phyloP scores from a whole-genome alignment of 2,888 invertebrate species.

The Apeira syringaria region DNA sequence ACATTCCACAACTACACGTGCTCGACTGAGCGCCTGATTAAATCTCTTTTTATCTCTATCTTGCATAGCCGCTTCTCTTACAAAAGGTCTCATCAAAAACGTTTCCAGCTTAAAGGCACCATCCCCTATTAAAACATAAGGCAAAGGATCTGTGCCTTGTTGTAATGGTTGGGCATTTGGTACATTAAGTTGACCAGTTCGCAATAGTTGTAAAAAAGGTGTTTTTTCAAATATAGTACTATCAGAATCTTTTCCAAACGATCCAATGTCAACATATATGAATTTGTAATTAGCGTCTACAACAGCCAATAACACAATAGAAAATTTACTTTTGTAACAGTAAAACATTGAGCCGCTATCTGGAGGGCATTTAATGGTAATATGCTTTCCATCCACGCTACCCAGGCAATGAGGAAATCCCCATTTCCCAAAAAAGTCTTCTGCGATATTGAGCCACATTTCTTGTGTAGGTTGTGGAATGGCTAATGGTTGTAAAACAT shows the following conservation, averaged over 20 bases:
- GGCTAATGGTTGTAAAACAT: slow-evolving; percentile 6
- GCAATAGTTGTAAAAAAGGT: not conserved
- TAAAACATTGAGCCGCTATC: slow-evolving; percentile 10
- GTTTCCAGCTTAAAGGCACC: not conserved
- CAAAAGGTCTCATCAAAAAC: slow-evolving; percentile 24
- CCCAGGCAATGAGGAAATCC: slow-evolving; percentile 12
- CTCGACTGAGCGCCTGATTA: slow-evolving; percentile 21
- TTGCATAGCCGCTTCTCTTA: slow-evolving; percentile 20
- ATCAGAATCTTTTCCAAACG: slow-evolving; percentile 4
- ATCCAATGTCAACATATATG: slow-evolving; percentile 2
- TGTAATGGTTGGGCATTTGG: slow-evolving; percentile 1
- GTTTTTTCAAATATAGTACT: slow-evolving; percentile 1
- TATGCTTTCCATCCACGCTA: slow-evolving; percentile 13
- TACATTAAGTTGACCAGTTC: not conserved
- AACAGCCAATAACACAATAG: slow-evolving; percentile 5
- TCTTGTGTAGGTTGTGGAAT: slow-evolving; percentile 1
- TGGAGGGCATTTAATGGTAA: slow-evolving; percentile 6
- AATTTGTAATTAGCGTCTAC: slow-evolving; percentile 5
- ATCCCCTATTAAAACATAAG: slow-evolving; percentile 1
- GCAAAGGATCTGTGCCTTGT: not conserved
- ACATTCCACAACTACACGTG: slow-evolving; percentile 24
- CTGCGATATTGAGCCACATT: slow-evolving; percentile 2
- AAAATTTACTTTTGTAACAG: slow-evolving; percentile 3
- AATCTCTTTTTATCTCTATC: slow-evolving; percentile 22
- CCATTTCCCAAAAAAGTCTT: not conserved